Evolutionary conservation across 2,888 invertebrate genomes (phyloP), one percentile per base, ranked within the genome.

Genomic region (Calameuta idolon): DNA sequence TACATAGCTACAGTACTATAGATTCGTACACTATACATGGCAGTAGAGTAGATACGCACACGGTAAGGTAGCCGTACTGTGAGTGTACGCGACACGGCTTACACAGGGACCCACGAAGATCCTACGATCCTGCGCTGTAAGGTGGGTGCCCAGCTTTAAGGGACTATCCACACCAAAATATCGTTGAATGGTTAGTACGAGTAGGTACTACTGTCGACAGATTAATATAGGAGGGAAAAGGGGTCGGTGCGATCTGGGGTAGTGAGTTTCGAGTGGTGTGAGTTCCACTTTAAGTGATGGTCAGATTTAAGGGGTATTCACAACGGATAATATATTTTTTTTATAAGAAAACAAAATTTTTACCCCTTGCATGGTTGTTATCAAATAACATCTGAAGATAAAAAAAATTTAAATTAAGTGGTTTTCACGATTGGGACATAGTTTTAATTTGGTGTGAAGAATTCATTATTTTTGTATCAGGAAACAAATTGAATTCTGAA

Each of bases 121-220:
- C 83, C 87, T 85, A 81, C 84, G 88, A 88, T 85, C 84, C 87
- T 88, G 88, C 89, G 89, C 87, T 79, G 75, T 82, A 69, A 73
- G 34, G 69, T 35, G 30, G 15, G 5, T 12, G 23, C 23, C 40
- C 55, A 55, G 55, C 55, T 55, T 75, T 76, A 75, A 82, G 23
- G 77, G 73, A 34, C 69, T 78, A 78, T 78, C 76, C 71, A 75
- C 76, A 76, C 76, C 77, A 74, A 69, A 79, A 76, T 77, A 79
- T 77, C 69, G 74, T 77, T 74, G 76, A 73, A 73, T 55, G 55
- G 55, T 55, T 55, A 55, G 55, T 55, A 55, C 23, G 55, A 55
- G 55, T 55, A 9, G 55, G 55, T 55, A 40, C 23, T 55, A 55
- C 55, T 55, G 55, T 55, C 23, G 55, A 23, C 15, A 23, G 23